A percentile compares a stretch with the other conserved stretches of the same genome.
phyloP scores from a whole-genome alignment of 2,888 invertebrate species.

The Isotomurus palustris region DNA sequence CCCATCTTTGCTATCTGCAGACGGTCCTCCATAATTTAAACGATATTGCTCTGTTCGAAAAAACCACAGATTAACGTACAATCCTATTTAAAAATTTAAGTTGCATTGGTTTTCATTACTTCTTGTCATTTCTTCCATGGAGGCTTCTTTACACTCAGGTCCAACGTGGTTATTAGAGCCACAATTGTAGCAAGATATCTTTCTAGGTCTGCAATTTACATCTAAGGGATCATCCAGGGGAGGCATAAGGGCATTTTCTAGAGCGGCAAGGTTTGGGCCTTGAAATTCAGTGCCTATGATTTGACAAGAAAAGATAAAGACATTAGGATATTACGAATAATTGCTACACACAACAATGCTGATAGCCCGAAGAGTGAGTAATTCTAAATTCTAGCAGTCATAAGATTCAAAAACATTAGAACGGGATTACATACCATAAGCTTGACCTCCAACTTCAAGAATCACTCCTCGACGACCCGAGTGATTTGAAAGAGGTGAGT shows the following conservation, averaged over 20 bases:
- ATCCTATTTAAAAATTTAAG: not conserved
- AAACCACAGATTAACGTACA: conserved; percentile 1
- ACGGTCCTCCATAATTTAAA: conserved; percentile 34
- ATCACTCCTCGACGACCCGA: conserved; percentile 25
- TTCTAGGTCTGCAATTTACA: conserved; percentile 28
- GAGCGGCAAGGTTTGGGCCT: not conserved
- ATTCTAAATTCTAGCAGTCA: no score
- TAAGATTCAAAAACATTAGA: not conserved
- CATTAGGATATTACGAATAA: no score
- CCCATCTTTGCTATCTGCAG: conserved; percentile 29
- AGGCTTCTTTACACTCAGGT: conserved; percentile 80
- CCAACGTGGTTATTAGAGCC: conserved; percentile 78
- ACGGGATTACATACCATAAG: conserved; percentile 24
- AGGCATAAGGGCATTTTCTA: conserved; percentile 27
- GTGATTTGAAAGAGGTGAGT: not conserved
- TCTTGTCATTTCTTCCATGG: conserved; percentile 83
- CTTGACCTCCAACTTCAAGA: conserved; percentile 34
- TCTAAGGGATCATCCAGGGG: conserved; percentile 32
- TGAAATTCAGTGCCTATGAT: conserved; percentile 8
- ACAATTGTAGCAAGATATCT: conserved; percentile 85
- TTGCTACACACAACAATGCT: no score
- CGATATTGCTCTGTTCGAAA: conserved; percentile 33
- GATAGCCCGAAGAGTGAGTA: no score
- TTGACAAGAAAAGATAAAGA: no score
- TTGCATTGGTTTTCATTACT: conserved; percentile 33